Percentiles rank a stretch among this genome's conserved stretches.
phyloP scores from a whole-genome alignment of 2,113 vertebrate genomes.

The Nibea coibor region DNA sequence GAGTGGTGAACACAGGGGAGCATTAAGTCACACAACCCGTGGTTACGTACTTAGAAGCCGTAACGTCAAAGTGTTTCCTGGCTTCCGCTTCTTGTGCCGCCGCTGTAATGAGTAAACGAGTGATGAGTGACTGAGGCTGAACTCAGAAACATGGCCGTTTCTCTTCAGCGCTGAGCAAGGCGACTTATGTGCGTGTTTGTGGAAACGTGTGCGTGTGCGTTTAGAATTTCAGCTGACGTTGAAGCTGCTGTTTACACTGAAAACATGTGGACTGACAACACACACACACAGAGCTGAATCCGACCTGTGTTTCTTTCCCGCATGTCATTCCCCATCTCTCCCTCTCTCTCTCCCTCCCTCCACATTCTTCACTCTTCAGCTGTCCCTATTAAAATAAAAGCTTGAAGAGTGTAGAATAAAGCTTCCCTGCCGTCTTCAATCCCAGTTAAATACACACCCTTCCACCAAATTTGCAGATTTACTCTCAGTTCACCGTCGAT shows the following conservation, averaged over 20 bases:
- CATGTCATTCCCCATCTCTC: too few relatives aligned
- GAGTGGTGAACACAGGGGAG: too few relatives aligned
- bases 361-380: too few relatives aligned
- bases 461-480: neutral
- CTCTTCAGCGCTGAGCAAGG: neutral
- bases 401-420: neutral
- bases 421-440: neutral
- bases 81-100: neutral
- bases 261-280: conserved; percentile 4
- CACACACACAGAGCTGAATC: neutral
- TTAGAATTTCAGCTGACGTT: neutral
- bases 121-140: neutral
- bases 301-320: too few relatives aligned
- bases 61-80: neutral
- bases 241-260: conserved; percentile 10
- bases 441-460: neutral
- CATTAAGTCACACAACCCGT: too few relatives aligned
- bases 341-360: too few relatives aligned
- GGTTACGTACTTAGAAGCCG: neutral
- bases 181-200: neutral
- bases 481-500: neutral
- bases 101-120: neutral
- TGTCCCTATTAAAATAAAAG: too few relatives aligned
- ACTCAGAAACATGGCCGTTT: too few relatives aligned
- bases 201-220: neutral